Conservation (phyloP, 1,140 invertebrate genomes). For the Drosophila miranda region DNA sequence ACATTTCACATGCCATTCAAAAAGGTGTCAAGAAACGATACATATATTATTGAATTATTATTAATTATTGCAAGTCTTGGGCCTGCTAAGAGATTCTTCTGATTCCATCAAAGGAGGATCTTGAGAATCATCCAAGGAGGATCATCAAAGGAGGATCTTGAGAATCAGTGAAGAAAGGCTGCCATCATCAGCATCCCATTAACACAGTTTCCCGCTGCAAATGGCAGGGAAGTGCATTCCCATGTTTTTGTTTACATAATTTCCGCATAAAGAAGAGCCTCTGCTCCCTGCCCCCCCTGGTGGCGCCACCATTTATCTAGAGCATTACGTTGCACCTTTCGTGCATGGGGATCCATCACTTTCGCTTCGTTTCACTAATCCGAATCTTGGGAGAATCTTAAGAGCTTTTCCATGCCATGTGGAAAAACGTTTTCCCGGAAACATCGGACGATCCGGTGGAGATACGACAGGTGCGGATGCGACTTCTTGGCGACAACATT, state of each 20-base stretch:
- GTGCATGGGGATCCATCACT: conserved; percentile 8
- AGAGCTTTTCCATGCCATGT: conserved; percentile 12
- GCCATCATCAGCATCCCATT: too few species aligned
- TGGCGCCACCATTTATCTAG: conserved; percentile 18
- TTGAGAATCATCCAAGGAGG: too few species aligned
- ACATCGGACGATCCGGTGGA: not conserved
- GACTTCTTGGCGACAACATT: conserved; percentile 44
- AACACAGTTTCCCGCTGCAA: too few species aligned
- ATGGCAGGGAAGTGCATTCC: not conserved
- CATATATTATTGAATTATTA: too few species aligned
- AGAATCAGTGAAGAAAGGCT: too few species aligned
- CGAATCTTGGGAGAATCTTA: not conserved
- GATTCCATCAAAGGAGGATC: too few species aligned
- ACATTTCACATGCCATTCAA: too few species aligned
- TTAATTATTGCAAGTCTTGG: too few species aligned
- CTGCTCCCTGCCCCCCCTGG: not conserved
- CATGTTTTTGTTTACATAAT: conserved; percentile 25
- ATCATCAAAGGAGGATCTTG: too few species aligned
- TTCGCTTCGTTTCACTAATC: conserved; percentile 31
- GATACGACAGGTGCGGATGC: conserved; percentile 18
- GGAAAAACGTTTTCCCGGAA: conserved; percentile 37
- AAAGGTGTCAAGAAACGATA: too few species aligned
- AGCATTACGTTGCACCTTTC: conserved; percentile 2
- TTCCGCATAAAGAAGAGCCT: conserved; percentile 19
- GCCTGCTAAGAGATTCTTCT: too few species aligned